phyloP scores from a whole-genome alignment of 2,797 vertebrate genomes.

The Dallia pectoralis region DNA sequence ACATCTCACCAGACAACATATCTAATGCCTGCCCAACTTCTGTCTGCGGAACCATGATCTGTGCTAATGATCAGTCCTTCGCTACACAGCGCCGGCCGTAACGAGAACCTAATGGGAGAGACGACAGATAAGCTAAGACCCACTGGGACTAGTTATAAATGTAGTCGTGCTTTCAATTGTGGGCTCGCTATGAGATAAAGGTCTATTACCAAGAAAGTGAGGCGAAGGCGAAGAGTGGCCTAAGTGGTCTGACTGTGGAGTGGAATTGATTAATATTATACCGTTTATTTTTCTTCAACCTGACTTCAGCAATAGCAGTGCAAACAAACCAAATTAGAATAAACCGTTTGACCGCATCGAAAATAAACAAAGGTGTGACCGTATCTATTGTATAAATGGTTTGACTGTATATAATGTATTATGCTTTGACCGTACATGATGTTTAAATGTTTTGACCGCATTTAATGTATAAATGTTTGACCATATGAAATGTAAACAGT shows the following conservation, averaged over 20 bases:
- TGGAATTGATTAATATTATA: background rate
- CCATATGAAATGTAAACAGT: no score
- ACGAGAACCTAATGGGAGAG: slow-evolving; percentile 5
- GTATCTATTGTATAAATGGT: no score
- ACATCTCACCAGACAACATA: slow-evolving; percentile 14
- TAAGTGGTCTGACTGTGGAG: background rate
- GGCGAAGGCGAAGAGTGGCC: no score
- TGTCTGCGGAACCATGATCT: background rate
- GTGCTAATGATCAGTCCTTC: background rate
- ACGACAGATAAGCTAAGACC: background rate
- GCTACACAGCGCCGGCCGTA: background rate
- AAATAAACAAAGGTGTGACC: no score
- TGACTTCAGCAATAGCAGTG: background rate
- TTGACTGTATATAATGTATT: no score
- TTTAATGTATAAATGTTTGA: no score
- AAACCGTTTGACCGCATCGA: no score
- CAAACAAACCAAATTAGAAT: background rate
- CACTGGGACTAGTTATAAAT: background rate
- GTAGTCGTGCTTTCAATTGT: background rate
- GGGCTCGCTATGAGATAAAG: background rate
- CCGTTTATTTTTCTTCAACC: background rate
- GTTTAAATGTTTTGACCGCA: no score
- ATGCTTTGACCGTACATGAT: no score
- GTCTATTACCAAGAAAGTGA: background rate
- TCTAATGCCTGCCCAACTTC: background rate